Evolutionary conservation across 1,140 invertebrate species (phyloP).

Genomic region (Acromyrmex charruanus): DNA sequence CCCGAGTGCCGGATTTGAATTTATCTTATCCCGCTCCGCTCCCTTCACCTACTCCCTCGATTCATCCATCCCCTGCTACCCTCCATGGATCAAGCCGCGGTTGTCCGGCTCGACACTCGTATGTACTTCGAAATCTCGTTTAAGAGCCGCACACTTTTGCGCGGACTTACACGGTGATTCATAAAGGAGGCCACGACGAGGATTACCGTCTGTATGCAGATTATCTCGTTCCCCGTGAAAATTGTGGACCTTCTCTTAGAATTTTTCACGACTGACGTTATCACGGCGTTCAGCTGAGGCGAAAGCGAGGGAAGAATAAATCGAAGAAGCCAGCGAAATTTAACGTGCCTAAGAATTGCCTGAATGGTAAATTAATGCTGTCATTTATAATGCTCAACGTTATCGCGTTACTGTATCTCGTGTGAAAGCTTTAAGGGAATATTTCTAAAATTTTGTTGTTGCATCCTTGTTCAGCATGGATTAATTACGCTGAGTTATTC

Average conservation of each 20-base stretch:
- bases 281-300: conserved; percentile 16
- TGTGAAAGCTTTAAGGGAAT: not conserved
- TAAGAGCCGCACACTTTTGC: conserved; percentile 41
- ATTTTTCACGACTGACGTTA: conserved; percentile 60
- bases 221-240: conserved; percentile 60
- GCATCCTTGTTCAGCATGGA: no score
- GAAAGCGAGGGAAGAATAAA: not conserved
- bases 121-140: conserved; percentile 69
- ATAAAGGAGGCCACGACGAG: conserved; percentile 60
- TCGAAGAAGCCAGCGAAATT: conserved; percentile 24
- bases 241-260: conserved; percentile 57
- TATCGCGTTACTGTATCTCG: not conserved
- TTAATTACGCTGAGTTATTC: not conserved
- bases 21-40: conserved; percentile 78
- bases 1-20: conserved; percentile 83
- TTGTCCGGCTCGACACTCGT: conserved; percentile 66
- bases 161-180: conserved; percentile 65
- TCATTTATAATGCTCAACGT: not conserved
- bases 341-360: not conserved
- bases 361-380: not conserved
- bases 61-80: conserved; percentile 62
- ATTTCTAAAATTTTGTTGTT: not conserved
- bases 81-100: conserved; percentile 55
- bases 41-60: conserved; percentile 68
- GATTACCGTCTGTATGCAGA: conserved; percentile 70